phyloP scores from a whole-genome alignment of 2,888 invertebrate genomes.

The Leptogaster cylindrica region DNA sequence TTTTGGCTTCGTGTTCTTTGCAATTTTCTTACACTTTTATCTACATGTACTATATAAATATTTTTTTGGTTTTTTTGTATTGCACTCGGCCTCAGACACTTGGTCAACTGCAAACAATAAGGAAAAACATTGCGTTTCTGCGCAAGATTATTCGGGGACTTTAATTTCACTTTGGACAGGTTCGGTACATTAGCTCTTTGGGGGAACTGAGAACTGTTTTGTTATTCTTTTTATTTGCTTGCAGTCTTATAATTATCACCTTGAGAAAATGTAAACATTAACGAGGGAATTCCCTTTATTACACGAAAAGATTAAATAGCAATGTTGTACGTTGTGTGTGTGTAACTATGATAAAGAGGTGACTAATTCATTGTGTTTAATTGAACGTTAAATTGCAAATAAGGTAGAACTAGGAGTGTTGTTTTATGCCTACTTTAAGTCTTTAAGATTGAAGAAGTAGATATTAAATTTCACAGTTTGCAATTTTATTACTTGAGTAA shows the following conservation, averaged over 20 bases:
- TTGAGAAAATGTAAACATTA: background rate
- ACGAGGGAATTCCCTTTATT: background rate
- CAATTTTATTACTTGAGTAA: too few species aligned
- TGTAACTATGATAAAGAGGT: background rate
- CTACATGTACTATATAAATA: too few species aligned
- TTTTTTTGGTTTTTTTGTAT: constrained; percentile 15
- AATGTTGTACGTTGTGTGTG: background rate
- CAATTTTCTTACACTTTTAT: too few species aligned
- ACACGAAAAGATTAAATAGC: background rate
- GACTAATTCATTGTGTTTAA: background rate
- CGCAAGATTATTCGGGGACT: background rate
- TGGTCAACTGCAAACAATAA: constrained; percentile 12
- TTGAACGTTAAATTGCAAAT: background rate
- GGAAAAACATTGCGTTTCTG: background rate
- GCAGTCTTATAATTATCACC: too few species aligned
- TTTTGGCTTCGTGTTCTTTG: too few species aligned
- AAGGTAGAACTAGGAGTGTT: background rate
- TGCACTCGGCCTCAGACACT: constrained; percentile 1
- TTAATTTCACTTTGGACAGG: background rate
- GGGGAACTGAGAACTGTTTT: too few species aligned
- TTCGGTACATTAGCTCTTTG: background rate
- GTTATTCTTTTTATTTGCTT: too few species aligned
- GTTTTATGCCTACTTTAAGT: too few species aligned
- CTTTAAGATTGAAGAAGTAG: too few species aligned
- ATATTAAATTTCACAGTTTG: too few species aligned